Conservation (phyloP, 2,888 invertebrate species). For the Fissipunctia ypsillon region DNA sequence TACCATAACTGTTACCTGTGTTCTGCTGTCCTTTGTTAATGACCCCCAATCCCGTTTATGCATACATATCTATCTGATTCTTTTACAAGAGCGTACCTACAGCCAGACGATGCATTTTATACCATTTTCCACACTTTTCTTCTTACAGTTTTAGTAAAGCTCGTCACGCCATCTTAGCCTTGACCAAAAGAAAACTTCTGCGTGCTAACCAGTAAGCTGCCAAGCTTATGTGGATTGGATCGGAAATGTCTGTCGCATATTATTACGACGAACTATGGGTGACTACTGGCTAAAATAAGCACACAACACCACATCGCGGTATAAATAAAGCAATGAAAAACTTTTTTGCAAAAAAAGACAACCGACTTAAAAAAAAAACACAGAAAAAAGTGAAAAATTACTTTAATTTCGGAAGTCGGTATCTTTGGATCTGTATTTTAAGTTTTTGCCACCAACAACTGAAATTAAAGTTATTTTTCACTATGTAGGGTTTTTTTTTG, state of each 20-base stretch:
- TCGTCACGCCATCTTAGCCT: not conserved
- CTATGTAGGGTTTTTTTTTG: too few relatives aligned
- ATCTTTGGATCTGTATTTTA: too few relatives aligned
- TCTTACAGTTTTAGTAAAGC: not conserved
- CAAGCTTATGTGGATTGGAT: not conserved
- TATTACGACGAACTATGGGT: not conserved
- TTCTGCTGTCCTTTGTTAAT: not conserved
- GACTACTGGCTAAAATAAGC: not conserved
- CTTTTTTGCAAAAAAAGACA: too few relatives aligned
- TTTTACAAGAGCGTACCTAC: constrained; percentile 7
- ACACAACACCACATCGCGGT: too few relatives aligned
- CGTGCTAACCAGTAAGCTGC: not conserved
- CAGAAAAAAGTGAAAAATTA: too few relatives aligned
- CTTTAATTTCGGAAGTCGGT: too few relatives aligned
- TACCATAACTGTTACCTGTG: not conserved
- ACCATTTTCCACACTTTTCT: not conserved
- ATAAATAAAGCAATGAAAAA: constrained; percentile 7
- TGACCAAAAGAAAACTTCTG: not conserved
- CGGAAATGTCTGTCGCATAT: not conserved
- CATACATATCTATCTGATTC: too few relatives aligned
- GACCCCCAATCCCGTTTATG: not conserved
- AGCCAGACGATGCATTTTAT: not conserved
- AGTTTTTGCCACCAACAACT: too few relatives aligned
- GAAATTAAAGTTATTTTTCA: too few relatives aligned
- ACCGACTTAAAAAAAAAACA: too few relatives aligned